Conservation (phyloP, 2,113 vertebrate species). For the Lepus europaeus region DNA sequence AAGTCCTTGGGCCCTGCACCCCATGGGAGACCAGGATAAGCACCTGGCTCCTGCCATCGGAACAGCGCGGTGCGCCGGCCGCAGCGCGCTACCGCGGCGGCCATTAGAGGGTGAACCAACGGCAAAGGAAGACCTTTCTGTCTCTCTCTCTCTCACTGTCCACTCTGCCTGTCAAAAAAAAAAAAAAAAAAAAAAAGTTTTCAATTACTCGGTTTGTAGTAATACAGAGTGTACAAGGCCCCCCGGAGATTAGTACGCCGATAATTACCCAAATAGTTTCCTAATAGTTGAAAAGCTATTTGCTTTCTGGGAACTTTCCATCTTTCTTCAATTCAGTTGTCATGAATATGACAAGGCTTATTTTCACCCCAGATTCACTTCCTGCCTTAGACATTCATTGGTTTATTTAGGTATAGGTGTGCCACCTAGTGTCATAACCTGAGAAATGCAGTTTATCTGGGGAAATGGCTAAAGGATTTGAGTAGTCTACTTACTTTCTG, state of each 20-base stretch:
- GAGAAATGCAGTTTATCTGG: conserved; percentile 4
- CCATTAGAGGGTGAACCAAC: too few species aligned
- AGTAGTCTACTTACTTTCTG: neutral
- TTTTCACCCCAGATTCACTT: neutral
- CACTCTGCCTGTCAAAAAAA: too few species aligned
- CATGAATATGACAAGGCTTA: neutral
- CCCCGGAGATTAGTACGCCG: neutral
- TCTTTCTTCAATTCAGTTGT: neutral
- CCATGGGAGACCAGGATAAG: too few species aligned
- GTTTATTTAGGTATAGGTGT: neutral
- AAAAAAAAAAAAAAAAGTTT: neutral
- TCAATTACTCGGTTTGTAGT: neutral
- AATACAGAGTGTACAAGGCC: neutral
- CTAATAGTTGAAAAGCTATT: neutral
- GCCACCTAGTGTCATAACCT: conserved; percentile 64
- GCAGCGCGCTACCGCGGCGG: too few species aligned
- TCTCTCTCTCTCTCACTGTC: too few species aligned
- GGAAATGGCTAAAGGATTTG: neutral
- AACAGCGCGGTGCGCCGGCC: too few species aligned
- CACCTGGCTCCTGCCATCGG: too few species aligned
- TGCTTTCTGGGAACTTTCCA: neutral
- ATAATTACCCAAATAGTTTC: neutral
- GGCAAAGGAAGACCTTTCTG: too few species aligned
- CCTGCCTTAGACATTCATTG: neutral
- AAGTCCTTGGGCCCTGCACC: too few species aligned